Percentiles rank a stretch among this genome's conserved stretches.
Conservation (phyloP, 2,113 vertebrate genomes). For the Alouatta palliata region DNA sequence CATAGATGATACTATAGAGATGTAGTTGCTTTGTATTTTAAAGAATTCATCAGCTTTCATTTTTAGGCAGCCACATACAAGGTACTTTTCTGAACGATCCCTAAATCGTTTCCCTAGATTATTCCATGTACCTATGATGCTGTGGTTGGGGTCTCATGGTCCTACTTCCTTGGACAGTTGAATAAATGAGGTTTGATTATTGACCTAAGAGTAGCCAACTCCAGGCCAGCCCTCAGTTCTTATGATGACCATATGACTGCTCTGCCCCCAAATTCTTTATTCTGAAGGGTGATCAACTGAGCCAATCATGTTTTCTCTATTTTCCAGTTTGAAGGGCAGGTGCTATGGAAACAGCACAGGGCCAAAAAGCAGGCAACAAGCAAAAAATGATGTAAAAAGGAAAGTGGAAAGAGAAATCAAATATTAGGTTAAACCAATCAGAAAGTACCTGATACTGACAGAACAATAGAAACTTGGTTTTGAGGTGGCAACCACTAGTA, state of each 20-base stretch:
- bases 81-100: background rate
- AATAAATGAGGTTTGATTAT: background rate
- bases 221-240: too few relatives aligned
- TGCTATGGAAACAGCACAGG: background rate
- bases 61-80: background rate
- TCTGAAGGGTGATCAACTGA: background rate
- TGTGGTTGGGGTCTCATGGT: background rate
- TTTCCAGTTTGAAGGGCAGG: background rate
- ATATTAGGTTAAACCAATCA: background rate
- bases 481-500: background rate
- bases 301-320: background rate
- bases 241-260: background rate
- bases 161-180: background rate
- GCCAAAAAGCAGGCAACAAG: background rate
- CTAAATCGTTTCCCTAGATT: background rate
- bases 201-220: background rate
- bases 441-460: background rate
- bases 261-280: background rate
- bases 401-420: background rate
- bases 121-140: background rate
- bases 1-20: background rate
- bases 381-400: background rate
- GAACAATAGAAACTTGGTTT: background rate
- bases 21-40: background rate
- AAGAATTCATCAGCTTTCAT: background rate